Evolutionary conservation across 2,888 invertebrate species (phyloP), one percentile per base, ranked within the genome.

Genomic region (Vanessa cardui): DNA sequence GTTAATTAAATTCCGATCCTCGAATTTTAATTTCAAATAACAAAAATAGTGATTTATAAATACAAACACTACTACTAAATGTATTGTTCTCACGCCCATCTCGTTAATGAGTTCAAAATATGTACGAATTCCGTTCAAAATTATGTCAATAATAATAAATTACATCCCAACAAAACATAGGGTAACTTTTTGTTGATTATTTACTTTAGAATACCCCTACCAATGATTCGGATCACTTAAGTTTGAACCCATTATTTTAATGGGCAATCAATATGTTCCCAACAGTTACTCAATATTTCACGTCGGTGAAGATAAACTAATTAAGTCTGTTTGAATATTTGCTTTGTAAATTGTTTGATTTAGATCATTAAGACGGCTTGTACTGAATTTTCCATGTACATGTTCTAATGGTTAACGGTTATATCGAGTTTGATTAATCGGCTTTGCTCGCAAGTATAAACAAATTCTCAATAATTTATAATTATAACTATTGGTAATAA

Each of bases 291-390:
- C 83, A 86, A 72, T 87, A 87, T 86, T 87, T 87, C 85, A 86
- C 80, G 69, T 74, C 67, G 77, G 78, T 77, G 75, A 83, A 84
- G 81, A 85, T 85, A 81, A 81, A 85, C 83, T 88, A 88, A 89
- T 90, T 89, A 88, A 88, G 86, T 89, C 86, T 84, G 86, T 88
- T 88, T 84, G 83, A 85, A 86, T 89, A 87, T 91, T 90, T 88
- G 85, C 86, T 85, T 84, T 83, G 84, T 83, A 86, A 85, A 90
- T 87, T 89, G 86, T 88, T 88, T 87, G 86, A 84, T 81, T 85
- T 88, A 78, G 82, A 79, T 81, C 83, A 82, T 85, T 87, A 88
- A 86, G 86, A 84, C 80, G 80, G 81, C 75, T 77, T 80, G 77
- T 78, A 79, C 80, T 77, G 83, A 80, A 83, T 83, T 68, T 64